Evolutionary conservation across 2,113 vertebrate species (phyloP).

Genomic region (Saguinus imperator): DNA sequence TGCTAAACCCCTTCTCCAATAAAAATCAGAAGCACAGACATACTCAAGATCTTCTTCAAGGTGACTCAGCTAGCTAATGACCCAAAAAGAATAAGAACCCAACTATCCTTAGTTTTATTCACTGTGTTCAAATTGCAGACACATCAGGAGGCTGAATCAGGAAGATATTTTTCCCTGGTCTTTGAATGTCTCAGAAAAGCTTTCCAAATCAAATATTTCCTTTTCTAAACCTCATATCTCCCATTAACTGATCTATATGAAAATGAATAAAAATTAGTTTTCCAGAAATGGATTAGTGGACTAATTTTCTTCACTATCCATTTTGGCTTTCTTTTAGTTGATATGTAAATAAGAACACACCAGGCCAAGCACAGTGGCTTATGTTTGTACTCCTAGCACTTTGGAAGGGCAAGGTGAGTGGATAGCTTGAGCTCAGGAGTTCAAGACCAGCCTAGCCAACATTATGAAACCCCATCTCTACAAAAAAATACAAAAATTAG

Average conservation of each 20-base stretch:
- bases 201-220: constrained; percentile 16
- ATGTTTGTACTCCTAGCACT: too few relatives aligned
- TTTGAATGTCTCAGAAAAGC: neutral
- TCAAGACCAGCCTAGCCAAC: too few relatives aligned
- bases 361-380: too few relatives aligned
- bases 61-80: neutral
- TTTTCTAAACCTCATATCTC: neutral
- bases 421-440: too few relatives aligned
- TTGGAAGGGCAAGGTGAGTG: too few relatives aligned
- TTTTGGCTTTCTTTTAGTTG: constrained; percentile 54
- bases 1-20: neutral
- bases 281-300: neutral
- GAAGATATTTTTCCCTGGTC: neutral
- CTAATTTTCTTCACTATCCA: constrained; percentile 30
- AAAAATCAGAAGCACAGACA: neutral
- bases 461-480: too few relatives aligned
- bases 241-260: constrained; percentile 22
- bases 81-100: constrained; percentile 23
- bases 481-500: too few relatives aligned
- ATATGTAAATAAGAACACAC: constrained; percentile 1
- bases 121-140: neutral
- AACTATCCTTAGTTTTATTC: constrained; percentile 6
- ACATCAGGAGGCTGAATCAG: neutral
- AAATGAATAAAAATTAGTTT: constrained; percentile 47
- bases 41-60: neutral